phyloP scores from a whole-genome alignment of 2,888 invertebrate genomes.

The Euzophera pinguis region DNA sequence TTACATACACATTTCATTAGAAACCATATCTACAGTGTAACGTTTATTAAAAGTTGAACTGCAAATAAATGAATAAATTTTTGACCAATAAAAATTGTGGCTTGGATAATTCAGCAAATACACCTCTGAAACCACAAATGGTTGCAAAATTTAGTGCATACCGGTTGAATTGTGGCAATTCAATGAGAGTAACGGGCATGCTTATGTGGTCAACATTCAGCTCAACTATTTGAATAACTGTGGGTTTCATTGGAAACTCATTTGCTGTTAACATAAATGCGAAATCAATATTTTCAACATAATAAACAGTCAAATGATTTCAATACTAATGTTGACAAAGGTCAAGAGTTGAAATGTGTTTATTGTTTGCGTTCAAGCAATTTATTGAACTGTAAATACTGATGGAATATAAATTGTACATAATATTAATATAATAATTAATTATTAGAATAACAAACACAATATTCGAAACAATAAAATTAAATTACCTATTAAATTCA shows the following conservation, averaged over 20 bases:
- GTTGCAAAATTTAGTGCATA: constrained; percentile 6
- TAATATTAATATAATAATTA: no score
- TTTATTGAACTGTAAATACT: no score
- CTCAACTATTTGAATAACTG: neutral
- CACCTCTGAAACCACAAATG: neutral
- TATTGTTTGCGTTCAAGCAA: no score
- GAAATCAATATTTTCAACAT: neutral
- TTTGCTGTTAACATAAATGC: neutral
- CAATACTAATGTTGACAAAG: neutral
- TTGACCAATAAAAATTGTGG: neutral
- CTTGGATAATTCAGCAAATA: neutral
- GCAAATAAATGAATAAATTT: no score
- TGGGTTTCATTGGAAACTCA: neutral
- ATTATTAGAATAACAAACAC: no score
- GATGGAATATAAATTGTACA: no score
- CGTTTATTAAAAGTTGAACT: no score
- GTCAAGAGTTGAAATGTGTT: neutral
- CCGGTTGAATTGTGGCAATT: neutral
- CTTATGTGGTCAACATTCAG: neutral
- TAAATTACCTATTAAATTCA: no score
- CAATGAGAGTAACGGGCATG: neutral
- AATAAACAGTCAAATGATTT: neutral
- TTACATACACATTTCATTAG: no score
- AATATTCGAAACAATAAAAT: no score
- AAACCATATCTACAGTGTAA: no score